Evolutionary conservation across 2,113 vertebrate genomes (phyloP), one percentile per base, ranked within the genome.

Genomic region (Megaceryle torquata): DNA sequence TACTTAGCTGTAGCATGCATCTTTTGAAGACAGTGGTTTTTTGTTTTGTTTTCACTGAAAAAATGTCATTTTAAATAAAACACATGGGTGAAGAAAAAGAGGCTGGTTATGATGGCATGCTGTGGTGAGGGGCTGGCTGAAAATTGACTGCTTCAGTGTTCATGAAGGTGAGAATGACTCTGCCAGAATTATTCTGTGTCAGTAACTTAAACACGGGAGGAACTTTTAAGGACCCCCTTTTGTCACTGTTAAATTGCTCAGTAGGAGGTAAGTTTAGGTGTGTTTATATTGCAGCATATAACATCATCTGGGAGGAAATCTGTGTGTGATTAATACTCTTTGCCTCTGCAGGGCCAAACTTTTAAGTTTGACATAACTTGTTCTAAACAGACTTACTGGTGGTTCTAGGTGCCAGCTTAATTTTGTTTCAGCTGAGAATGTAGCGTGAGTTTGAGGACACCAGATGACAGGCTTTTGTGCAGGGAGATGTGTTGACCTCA

Each of bases 281-380:
- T 0, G 0, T 89, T 69, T 43, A 0, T 41, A 14, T 82, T 76
- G 4, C 41, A 88, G 39, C 46, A 4, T 5, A 0, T 9, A 41
- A 9, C 13, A 54, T 82, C 39, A 59, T 8, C 11, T 15, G 28
- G 19, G 56, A 80, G 41, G 75, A 37, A 69, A 28, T 17, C 37
- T 44, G n/a, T 3, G 0, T 3, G 3, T 71, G 29, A 3, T 48
- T 8, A 2, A 9, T 17, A 4, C 7, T 79, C 33, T 48, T 12
- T 7, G 54, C 2, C 43, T 76, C 20, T 39, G 61, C 74, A 71
- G 44, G 71, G 72, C 22, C 86, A 6, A 31, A 7, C n/a, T 74
- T 7, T 2, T 7, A 2, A 0, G 14, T 15, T 15, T 5, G 3
- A 4, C 5, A 0, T 20, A 3, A 37, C 18, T 24, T 24, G 25